Evolutionary conservation across 2,113 vertebrate species (phyloP), one percentile per base, ranked within the genome.

Genomic region (Salminus brasiliensis): DNA sequence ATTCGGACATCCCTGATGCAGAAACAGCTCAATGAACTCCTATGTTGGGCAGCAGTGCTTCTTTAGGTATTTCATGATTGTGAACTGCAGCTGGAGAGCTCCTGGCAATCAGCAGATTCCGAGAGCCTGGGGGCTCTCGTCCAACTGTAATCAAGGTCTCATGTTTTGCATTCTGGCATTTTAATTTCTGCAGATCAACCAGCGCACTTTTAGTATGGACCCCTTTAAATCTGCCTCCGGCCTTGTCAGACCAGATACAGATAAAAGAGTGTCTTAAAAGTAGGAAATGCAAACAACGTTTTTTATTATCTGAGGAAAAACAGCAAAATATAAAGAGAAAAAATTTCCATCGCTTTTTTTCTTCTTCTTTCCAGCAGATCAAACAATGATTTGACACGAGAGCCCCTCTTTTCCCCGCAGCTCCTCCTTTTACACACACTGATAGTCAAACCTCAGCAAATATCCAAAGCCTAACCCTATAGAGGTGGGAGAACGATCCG

Each of bases 401-500:
- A 39, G 21, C 62, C 36, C 32, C 32, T 66, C 32, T 21, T 21
- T 39, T 10, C 13, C 15, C 52, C 25, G 4, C 23, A 0, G 1
- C 32, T 63, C 32, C 60, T 36, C 60, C 12, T 32, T 1, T 18
- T 30, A 7, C 30, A 36, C 60, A 34, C 1, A 6, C 60, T 36
- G n/a, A 2, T 23, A 55, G 39, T 74, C 39, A 32, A 10, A 45
- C 3, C 29, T n/a, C 36, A 47, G 43, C 63, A 59, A 30, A 77
- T n/a, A 15, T 18, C 3, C 7, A 55, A 49, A 25, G 66, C 69
- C 49, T 65, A 30, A 76, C 59, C 27, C 67, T 52, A 52, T 53
- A 53, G 65, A 62, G 13, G 65, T 52, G 65, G 65, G 57, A 29
- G 57, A 72, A 73, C 27, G 68, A 68, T 72, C 74, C 11, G 21